Conservation (phyloP, 2,888 invertebrate genomes). For the Sinelater perroti region DNA sequence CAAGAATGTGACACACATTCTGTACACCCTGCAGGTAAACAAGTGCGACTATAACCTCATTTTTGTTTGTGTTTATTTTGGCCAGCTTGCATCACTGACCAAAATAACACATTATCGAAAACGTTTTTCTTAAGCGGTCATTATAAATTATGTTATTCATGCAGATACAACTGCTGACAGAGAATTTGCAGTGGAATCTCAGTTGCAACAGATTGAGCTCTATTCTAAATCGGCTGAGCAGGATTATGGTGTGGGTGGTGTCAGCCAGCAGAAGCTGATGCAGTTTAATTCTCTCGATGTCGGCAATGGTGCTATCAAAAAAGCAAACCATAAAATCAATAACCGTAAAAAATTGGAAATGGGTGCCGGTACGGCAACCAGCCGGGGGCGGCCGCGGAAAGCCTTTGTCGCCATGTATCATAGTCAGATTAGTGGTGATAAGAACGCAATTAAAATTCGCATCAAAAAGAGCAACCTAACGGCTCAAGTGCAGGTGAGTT, state of each 20-base stretch:
- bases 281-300: conserved; percentile 35
- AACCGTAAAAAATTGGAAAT: conserved; percentile 46
- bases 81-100: not conserved
- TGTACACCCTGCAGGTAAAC: conserved; percentile 41
- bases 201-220: not conserved
- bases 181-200: conserved; percentile 30
- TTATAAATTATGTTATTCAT: no score
- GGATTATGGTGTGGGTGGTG: not conserved
- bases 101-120: no score
- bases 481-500: conserved; percentile 53
- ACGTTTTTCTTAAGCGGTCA: not conserved
- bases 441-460: conserved; percentile 74
- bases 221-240: conserved; percentile 6
- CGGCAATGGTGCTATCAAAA: conserved; percentile 50
- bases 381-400: conserved; percentile 61
- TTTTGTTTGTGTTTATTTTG: conserved; percentile 8
- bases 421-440: conserved; percentile 70
- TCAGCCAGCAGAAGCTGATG: conserved; percentile 3
- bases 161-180: conserved; percentile 27
- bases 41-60: not conserved
- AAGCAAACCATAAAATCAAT: conserved; percentile 38
- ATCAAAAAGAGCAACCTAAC: conserved; percentile 69
- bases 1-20: conserved; percentile 40
- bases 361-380: conserved; percentile 46
- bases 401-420: conserved; percentile 66